Conservation (phyloP, 2,113 vertebrate species). For the Ciconia stormi region DNA sequence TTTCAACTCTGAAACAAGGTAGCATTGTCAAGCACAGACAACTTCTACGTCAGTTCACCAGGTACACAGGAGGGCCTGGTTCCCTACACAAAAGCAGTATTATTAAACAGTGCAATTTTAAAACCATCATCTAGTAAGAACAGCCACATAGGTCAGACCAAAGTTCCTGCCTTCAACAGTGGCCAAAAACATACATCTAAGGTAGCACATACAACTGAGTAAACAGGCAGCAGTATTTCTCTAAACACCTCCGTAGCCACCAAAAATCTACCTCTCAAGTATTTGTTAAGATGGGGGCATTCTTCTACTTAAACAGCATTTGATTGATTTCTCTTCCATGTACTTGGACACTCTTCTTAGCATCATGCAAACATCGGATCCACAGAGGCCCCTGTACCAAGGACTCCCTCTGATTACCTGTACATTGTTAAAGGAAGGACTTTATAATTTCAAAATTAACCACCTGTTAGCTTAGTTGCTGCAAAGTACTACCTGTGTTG, state of each 20-base stretch:
- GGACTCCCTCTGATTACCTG: not conserved
- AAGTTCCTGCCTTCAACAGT: not conserved
- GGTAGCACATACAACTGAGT: not conserved
- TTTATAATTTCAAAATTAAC: not conserved
- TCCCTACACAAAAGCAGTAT: not conserved
- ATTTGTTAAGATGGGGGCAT: not conserved
- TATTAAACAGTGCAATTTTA: not conserved
- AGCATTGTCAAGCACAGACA: not conserved
- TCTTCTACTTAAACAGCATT: not conserved
- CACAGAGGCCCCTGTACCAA: not conserved
- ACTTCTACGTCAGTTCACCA: not conserved
- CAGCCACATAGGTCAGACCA: not conserved
- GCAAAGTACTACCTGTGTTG: not conserved
- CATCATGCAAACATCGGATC: not conserved
- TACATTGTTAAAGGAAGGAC: not conserved
- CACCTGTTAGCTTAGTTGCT: not conserved
- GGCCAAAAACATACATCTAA: not conserved
- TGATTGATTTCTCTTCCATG: not conserved
- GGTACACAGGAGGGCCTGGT: not conserved
- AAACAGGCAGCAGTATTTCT: not conserved
- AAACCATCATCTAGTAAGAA: not conserved
- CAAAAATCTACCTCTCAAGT: not conserved
- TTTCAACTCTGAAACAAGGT: not conserved
- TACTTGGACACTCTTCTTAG: not conserved
- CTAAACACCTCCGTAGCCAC: not conserved